Evolutionary conservation across 2,888 invertebrate species (phyloP).

Genomic region (Tryphoninae sp.): DNA sequence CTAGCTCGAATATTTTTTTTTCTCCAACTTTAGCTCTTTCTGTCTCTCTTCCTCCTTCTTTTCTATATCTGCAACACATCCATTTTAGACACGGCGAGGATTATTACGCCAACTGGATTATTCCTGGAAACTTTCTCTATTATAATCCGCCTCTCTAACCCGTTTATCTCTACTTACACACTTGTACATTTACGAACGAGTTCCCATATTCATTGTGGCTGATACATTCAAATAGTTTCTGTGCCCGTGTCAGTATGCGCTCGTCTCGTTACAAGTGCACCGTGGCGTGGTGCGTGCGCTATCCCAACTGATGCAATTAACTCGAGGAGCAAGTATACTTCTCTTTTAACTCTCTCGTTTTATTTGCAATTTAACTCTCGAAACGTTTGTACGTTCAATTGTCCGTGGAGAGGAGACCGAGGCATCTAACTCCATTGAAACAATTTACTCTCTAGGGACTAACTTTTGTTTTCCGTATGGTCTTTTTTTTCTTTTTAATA

Average conservation of each 20-base stretch:
- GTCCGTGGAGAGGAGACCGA: slow-evolving; percentile 16
- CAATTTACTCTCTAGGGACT: slow-evolving; percentile 41
- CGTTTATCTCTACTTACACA: slow-evolving; percentile 44
- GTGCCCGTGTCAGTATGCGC: neutral
- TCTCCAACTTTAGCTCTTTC: neutral
- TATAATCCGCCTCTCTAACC: slow-evolving; percentile 55
- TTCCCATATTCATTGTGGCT: slow-evolving; percentile 52
- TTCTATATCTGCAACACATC: slow-evolving; percentile 14
- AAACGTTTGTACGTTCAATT: slow-evolving; percentile 52
- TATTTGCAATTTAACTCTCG: slow-evolving; percentile 56
- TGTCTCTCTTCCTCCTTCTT: neutral
- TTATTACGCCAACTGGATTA: slow-evolving; percentile 54
- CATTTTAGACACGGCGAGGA: slow-evolving; percentile 34
- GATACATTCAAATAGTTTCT: slow-evolving; percentile 11
- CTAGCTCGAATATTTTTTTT: neutral
- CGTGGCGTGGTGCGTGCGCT: slow-evolving; percentile 36
- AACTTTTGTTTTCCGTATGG: slow-evolving; percentile 1
- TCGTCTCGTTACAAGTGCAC: slow-evolving; percentile 52
- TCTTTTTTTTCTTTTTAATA: slow-evolving; percentile 12
- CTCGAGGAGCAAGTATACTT: slow-evolving; percentile 47
- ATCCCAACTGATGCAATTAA: slow-evolving; percentile 60
- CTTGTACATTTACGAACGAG: slow-evolving; percentile 39
- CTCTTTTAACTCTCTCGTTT: slow-evolving; percentile 37
- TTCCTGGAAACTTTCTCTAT: slow-evolving; percentile 57
- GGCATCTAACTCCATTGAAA: slow-evolving; percentile 38